Evolutionary conservation across 2,888 invertebrate genomes (phyloP).

Genomic region (Euproctis similis): DNA sequence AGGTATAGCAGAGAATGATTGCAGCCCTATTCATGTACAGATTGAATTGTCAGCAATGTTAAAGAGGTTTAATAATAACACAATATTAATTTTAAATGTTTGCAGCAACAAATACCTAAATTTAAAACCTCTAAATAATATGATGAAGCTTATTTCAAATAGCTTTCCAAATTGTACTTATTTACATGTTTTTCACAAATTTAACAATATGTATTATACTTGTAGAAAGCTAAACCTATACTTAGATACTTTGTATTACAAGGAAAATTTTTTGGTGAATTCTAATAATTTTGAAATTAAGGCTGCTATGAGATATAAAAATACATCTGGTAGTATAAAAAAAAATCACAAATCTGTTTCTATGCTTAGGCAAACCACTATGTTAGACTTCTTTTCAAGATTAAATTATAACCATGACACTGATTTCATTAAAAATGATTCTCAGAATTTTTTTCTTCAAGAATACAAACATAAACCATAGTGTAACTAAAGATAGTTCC

Average conservation of each 20-base stretch:
- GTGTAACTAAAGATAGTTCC: too few relatives aligned
- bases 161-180: neutral
- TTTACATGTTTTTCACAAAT: neutral
- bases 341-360: neutral
- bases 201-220: neutral
- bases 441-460: conserved; percentile 1
- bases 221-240: too few relatives aligned
- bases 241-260: too few relatives aligned
- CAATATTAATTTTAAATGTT: neutral
- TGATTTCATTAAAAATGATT: neutral
- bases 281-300: too few relatives aligned
- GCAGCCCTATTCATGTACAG: neutral
- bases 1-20: neutral
- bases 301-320: too few relatives aligned
- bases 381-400: neutral
- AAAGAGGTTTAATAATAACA: neutral
- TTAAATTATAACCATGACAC: neutral
- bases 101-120: neutral
- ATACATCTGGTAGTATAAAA: too few relatives aligned
- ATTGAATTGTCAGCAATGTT: neutral
- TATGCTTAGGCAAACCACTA: neutral
- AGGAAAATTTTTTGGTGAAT: too few relatives aligned
- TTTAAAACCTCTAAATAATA: neutral
- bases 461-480: neutral
- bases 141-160: neutral